Percentiles rank a stretch among this genome's conserved stretches.
These are phyloP conservation scores for Petrocephalus microphthalmus DNA, from an alignment of 2,113 vertebrate genomes.

Conservation along the genomic window DNA sequence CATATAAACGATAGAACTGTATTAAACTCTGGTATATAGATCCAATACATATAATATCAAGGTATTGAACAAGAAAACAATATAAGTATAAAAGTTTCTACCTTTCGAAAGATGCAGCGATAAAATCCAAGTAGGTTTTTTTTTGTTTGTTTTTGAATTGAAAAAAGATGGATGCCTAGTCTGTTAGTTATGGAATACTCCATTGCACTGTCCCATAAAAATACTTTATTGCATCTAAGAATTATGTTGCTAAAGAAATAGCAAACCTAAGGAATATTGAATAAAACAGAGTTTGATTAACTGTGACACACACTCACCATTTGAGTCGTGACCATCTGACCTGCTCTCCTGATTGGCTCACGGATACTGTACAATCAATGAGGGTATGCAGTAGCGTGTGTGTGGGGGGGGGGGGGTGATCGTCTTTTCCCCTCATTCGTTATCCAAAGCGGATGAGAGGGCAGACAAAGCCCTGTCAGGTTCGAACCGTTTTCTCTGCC, in stretches of 20 bases:
- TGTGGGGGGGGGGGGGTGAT: not conserved
- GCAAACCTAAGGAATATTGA: not conserved
- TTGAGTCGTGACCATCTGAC: not conserved
- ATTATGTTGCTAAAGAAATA: not conserved
- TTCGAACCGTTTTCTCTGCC: slow-evolving; percentile 24
- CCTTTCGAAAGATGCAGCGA: not conserved
- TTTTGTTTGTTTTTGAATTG: not conserved
- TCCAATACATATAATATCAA: not conserved
- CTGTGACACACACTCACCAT: not conserved
- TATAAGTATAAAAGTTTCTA: not conserved
- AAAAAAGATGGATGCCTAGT: not conserved
- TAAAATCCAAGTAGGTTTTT: not conserved
- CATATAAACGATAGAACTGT: not conserved
- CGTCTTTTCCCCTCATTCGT: not conserved
- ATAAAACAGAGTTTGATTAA: not conserved
- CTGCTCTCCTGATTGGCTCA: not conserved
- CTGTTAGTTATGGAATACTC: not conserved
- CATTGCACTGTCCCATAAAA: not conserved
- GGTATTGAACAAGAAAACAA: not conserved
- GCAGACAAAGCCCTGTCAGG: slow-evolving; percentile 13
- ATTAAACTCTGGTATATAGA: not conserved
- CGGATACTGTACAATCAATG: not conserved
- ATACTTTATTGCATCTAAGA: not conserved
- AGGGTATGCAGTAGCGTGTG: not conserved
- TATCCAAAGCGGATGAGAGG: not conserved